Base-by-base conservation (phyloP, 2,113 vertebrate genomes). In the Arenaria interpres region DNA sequence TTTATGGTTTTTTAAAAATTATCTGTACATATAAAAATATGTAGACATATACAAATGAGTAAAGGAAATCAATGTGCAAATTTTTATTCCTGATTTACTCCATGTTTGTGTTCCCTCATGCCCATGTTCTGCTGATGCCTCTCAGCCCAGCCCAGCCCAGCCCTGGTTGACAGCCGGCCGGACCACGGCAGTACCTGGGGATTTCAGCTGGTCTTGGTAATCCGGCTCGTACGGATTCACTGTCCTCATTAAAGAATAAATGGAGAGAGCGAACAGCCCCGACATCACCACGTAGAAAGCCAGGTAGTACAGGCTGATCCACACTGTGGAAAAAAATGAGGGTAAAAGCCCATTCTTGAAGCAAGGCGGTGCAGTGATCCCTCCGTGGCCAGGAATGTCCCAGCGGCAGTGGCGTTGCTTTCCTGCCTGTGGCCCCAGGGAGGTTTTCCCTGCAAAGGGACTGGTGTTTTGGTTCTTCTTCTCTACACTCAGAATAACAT, bases 281-380 rank as follows among this genome's bases (percentile, higher is more conserved):
- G 98, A 98, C 98, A 99, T 99, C 95, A 99, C 98, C 94, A 98
- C 95, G 0, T 99, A 99, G 98, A 99, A 99, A 48, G 98, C 99
- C 80, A 98, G 96, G 19, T 99, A 99, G 90, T 99, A 99, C 64
- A 99, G 97, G 90, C 98, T 99, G 98, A 99, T 99, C 98, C 98
- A 99, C 77, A 99, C 99, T 99, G 98, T 11, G 24, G 85, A 54
- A 90, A 90, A 85, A 88, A 86, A 27, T 3, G 12, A 64, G 37
- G 32, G 16, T 46, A 84, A 51, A 22, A 54, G 74, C 21, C 74
- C 4, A 30, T 17, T 67, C 76, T 66, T 64, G 1, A 4, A 73
- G 72, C 10, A 35, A 74, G 63, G 45, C 0, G 0, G 0, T 45
- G 13, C 30, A 64, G 20, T 25, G n/a, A 33, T 80, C 18, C 11